Evolutionary conservation across 2,113 vertebrate genomes (phyloP), one percentile per base, ranked within the genome.

Genomic region (Myanophis thanlyinensis): DNA sequence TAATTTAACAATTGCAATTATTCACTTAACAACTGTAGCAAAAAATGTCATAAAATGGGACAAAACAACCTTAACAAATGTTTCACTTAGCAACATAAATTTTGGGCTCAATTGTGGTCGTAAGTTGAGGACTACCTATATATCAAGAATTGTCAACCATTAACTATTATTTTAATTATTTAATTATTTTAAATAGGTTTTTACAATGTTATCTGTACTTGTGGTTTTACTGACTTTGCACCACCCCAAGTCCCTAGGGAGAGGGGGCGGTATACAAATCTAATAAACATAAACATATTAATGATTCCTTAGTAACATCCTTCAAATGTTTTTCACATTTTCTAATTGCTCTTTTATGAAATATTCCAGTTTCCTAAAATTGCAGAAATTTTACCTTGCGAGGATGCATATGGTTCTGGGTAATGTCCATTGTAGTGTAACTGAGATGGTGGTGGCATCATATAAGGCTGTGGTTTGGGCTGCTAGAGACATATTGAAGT

Each of bases 381-480:
- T 53, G 49, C 40, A 51, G 35, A 90, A 93, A 22, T 18, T 93
- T 95, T 98, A 99, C 99, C 99, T 98, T 99, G 99, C 54, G 99
- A 99, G 30, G 99, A 99, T 46, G 98, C 98, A 96, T 99, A 99
- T 1, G 98, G 98, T 91, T 99, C 99, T 30, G 97, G 97, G 94
- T 98, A 99, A 95, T 99, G 99, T 94, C 99, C 98, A 84, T 99
- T 99, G 97, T 99, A 99, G 97, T 99, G 99, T 96, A 99, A 98
- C 94, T 98, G 99, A 52, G 98, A 98, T 56, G 98, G 97, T 22
- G 98, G 98, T 20, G 98, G 97, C 98, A 99, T 98, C 98, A 98
- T 98, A 90, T 98, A 99, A 93, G 98, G 97, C 94, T 99, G 99
- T 67, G 98, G 98, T 95, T 99, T 99, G 93, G 98, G 98, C 98